phyloP scores from a whole-genome alignment of 2,888 invertebrate genomes.

The Trisateles emortualis region DNA sequence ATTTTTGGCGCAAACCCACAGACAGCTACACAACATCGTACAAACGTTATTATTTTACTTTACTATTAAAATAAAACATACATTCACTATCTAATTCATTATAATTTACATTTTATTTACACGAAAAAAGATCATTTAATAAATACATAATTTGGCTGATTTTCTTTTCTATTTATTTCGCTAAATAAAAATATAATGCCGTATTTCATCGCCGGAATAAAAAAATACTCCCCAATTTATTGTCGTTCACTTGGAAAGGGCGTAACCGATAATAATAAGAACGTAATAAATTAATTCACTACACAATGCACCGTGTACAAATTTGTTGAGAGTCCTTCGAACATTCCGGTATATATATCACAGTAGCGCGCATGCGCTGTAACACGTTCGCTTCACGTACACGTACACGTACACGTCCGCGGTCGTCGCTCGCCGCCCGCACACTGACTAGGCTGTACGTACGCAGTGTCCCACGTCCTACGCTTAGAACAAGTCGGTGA shows the following conservation, averaged over 20 bases:
- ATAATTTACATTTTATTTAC: slow-evolving; percentile 82
- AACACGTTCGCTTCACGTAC: slow-evolving; percentile 46
- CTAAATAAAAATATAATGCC: slow-evolving; percentile 46
- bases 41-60: slow-evolving; percentile 44
- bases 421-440: slow-evolving; percentile 42
- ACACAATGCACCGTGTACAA: slow-evolving; percentile 56
- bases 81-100: slow-evolving; percentile 80
- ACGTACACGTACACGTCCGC: slow-evolving; percentile 46
- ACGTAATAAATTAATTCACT: slow-evolving; percentile 65
- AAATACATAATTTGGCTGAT: slow-evolving; percentile 79
- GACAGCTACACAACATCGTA: slow-evolving; percentile 44
- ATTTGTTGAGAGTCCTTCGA: slow-evolving; percentile 60
- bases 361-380: slow-evolving; percentile 66
- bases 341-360: slow-evolving; percentile 60
- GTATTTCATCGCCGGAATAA: slow-evolving; percentile 44
- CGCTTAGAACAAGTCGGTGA: slow-evolving; percentile 95
- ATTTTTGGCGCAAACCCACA: slow-evolving; percentile 45
- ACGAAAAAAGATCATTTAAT: slow-evolving; percentile 74
- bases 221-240: slow-evolving; percentile 59
- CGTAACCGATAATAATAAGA: slow-evolving; percentile 39
- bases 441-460: slow-evolving; percentile 75
- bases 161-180: slow-evolving; percentile 44
- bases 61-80: slow-evolving; percentile 58
- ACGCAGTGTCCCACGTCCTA: no score
- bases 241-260: slow-evolving; percentile 68